Evolutionary conservation across 2,888 invertebrate species (phyloP), one percentile per base, ranked within the genome.

Genomic region (Hydroisotoma schaefferi): DNA sequence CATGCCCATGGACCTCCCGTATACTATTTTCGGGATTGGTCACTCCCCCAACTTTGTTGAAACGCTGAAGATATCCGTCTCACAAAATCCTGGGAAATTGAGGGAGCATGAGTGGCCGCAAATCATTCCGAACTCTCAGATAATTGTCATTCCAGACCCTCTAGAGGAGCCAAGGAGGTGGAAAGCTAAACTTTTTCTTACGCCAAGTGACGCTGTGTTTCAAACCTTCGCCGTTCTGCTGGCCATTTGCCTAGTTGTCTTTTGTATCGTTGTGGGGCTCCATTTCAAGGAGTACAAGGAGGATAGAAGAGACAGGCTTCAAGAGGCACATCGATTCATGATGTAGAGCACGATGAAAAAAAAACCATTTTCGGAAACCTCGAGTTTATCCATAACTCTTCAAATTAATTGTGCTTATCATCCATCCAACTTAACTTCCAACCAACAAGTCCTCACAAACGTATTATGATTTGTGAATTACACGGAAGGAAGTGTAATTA

Each of bases 11-110:
- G 93, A 94, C 76, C 79, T 97, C 57, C 98, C 99, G 0, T 99
- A 92, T 77, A 88, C 89, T 0, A 88, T 94, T 67, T 98, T 99
- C 78, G 99, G 99, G 1, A 81, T 99, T 12, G 98, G 98, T 2
- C 84, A 94, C 61, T 94, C 94, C 29, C 95, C 98, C 1, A 99
- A 99, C 79, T 99, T 98, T 80, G 90, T 99, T 0, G 97, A 98
- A 75, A 84, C 84, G 12, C 79, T 98, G 28, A 86, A 84, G 58
- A 90, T 94, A 2, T 91, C 92, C 8, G 74, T 67, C 4, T 44
- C 56, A 22, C 54, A 54, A 20, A 40, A 38, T 0, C 28, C 29
- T 15, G 12, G 38, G 2, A 40, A 58, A 22, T 51, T 60, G 18
- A 60, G 74, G 43, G 66, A 62, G 18, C 85, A 85, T 69, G 85